Evolutionary conservation across 2,888 invertebrate species (phyloP).

Genomic region (Sarcophaga carnaria): DNA sequence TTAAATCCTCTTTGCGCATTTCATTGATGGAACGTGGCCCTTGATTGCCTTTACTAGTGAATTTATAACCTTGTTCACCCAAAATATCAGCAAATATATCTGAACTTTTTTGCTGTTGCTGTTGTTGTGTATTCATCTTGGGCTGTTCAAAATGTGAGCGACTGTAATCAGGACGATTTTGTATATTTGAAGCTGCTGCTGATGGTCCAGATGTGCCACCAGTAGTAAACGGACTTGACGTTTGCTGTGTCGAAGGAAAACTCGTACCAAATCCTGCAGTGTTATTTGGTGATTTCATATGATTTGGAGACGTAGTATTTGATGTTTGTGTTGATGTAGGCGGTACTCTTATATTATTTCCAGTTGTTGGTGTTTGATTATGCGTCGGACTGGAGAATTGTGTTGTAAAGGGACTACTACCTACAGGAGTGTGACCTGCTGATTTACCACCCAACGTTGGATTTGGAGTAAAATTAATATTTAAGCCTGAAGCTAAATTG

Average conservation of each 20-base stretch:
- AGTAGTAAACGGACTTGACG: constrained; percentile 62
- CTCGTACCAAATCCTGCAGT: constrained; percentile 55
- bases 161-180: constrained; percentile 84
- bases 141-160: constrained; percentile 87
- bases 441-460: constrained; percentile 77
- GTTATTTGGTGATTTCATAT: constrained; percentile 72
- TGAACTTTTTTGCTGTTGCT: constrained; percentile 73
- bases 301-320: constrained; percentile 78
- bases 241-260: constrained; percentile 48
- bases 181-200: constrained; percentile 24
- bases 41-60: constrained; percentile 87
- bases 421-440: constrained; percentile 77
- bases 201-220: constrained; percentile 57
- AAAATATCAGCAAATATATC: constrained; percentile 96
- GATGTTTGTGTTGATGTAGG: constrained; percentile 81
- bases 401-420: constrained; percentile 80
- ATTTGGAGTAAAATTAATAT: constrained; percentile 80
- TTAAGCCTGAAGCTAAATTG: constrained; percentile 80
- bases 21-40: constrained; percentile 95
- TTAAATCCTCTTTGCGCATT: constrained; percentile 94
- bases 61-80: constrained; percentile 94
- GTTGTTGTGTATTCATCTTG: constrained; percentile 71
- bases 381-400: constrained; percentile 81
- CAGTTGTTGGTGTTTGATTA: constrained; percentile 70
- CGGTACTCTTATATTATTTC: constrained; percentile 66